Base-by-base conservation (phyloP, 2,797 vertebrate genomes). In the Hyperoplus immaculatus region DNA sequence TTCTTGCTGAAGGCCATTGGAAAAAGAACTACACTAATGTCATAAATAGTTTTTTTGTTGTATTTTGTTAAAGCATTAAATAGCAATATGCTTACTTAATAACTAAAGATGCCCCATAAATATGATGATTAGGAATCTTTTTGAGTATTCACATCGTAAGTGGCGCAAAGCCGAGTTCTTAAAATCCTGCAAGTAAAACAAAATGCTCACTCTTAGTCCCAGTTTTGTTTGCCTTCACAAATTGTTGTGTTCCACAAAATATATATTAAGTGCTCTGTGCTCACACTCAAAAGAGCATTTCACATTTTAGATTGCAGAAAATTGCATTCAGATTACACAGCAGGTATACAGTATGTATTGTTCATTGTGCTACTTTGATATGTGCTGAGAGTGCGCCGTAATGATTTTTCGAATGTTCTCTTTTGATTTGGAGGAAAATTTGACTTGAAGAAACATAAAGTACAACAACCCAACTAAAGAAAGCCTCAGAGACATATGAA, bases 261-360 rank as follows among this genome's bases (percentile, higher is more conserved):
- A 66, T 55, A 77, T 57, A 77, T 29, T 29, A 73, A 83, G 68
- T 70, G 68, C 60, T 69, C 36, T 62, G 68, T 70, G 68, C 60
- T 69, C 36, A 59, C 49, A 59, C 72, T 75, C 78, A 65, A 69
- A 77, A 63, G 49, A 42, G 39, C 46, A 60, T 70, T 86, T 81
- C 54, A 74, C 77, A 15, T 81, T 29, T 77, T 47, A 71, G 57
- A 60, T 36, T 41, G 71, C 70, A 16, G 79, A 61, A 90, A 89
- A 93, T 92, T 88, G 81, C 86, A 87, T 91, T 89, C 78, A 90
- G 67, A 92, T 92, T 88, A 82, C 88, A 87, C 88, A 88, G 88
- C 74, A 78, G 87, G 88, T 75, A 67, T 77, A 29, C 29, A 29
- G 2, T 29, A 47, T 47, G 49, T 64, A 84, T 88, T 90, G 82